Percentiles rank a stretch among this genome's conserved stretches.
These are phyloP conservation scores for Hydrotaea diabolus DNA, from an alignment of 2,888 invertebrate species.

Conservation along the genomic window DNA sequence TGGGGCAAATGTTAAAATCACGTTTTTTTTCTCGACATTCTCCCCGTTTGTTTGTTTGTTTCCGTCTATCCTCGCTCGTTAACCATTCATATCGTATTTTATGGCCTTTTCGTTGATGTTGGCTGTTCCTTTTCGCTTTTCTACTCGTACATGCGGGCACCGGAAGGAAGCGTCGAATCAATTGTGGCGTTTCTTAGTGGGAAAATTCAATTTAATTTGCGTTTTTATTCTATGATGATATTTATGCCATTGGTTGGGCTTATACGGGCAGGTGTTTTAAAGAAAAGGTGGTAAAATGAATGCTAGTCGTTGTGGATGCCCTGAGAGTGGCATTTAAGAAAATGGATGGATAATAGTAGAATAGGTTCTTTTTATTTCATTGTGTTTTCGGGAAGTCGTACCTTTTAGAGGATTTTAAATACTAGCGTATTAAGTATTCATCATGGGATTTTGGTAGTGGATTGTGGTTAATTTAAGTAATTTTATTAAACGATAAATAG, in stretches of 20 bases:
- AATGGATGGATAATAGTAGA: slow-evolving; percentile 22
- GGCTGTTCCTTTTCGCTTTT: slow-evolving; percentile 48
- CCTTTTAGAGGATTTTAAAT: background rate
- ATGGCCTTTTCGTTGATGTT: slow-evolving; percentile 28
- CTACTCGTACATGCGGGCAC: slow-evolving; percentile 41
- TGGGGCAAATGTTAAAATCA: slow-evolving; percentile 56
- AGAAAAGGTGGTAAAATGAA: slow-evolving; percentile 30
- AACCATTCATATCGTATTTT: slow-evolving; percentile 57
- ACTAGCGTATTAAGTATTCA: background rate
- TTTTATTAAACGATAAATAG: background rate
- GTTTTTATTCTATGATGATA: slow-evolving; percentile 60
- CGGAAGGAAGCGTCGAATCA: slow-evolving; percentile 64
- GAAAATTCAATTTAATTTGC: slow-evolving; percentile 76
- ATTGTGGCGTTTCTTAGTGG: slow-evolving; percentile 70
- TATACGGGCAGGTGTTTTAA: slow-evolving; percentile 55
- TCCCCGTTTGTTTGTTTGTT: background rate
- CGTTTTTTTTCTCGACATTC: slow-evolving; percentile 13
- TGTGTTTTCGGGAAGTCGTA: background rate
- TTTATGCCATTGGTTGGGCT: slow-evolving; percentile 62
- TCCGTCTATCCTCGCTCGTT: slow-evolving; percentile 30
- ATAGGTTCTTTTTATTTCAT: background rate
- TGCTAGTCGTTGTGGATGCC: background rate
- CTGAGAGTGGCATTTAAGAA: background rate
- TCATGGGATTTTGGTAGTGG: background rate
- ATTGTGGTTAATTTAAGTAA: background rate